Evolutionary conservation across 1,140 invertebrate species (phyloP).

Genomic region (Ceratina calcarata): DNA sequence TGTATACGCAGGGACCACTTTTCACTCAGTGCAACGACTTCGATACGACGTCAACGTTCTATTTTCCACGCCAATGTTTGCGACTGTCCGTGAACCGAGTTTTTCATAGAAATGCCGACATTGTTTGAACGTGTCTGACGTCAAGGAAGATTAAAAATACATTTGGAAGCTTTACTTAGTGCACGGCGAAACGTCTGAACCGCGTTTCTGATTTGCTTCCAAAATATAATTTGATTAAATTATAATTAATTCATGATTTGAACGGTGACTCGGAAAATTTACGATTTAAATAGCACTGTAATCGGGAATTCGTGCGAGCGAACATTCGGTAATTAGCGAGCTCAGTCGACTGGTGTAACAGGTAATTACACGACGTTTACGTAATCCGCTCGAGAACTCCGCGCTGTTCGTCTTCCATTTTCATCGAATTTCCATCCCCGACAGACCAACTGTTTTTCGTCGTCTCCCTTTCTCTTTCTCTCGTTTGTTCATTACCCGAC

Average conservation of each 20-base stretch:
- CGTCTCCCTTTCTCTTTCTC: constrained; percentile 6
- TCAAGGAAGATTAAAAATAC: not conserved
- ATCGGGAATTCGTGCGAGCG: not conserved
- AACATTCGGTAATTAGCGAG: constrained; percentile 3
- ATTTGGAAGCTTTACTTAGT: not conserved
- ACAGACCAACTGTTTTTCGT: constrained; percentile 4
- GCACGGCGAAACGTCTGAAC: too few relatives aligned
- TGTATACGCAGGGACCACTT: not conserved
- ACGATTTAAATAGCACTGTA: not conserved
- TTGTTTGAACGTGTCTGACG: not conserved
- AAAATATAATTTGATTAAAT: too few relatives aligned
- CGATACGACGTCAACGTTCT: not conserved
- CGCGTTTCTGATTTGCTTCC: too few relatives aligned
- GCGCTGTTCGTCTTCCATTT: constrained; percentile 5
- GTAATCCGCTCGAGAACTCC: constrained; percentile 38
- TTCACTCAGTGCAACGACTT: not conserved
- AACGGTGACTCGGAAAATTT: too few relatives aligned
- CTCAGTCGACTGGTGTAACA: constrained; percentile 32
- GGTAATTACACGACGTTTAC: constrained; percentile 42
- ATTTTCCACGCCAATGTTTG: not conserved
- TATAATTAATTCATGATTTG: not conserved
- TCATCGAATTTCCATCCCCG: constrained; percentile 9
- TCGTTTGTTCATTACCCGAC: not conserved
- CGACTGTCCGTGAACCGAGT: not conserved
- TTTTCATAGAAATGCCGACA: not conserved